phyloP scores from a whole-genome alignment of 1,140 invertebrate genomes.

The Reticulitermes speratus region DNA sequence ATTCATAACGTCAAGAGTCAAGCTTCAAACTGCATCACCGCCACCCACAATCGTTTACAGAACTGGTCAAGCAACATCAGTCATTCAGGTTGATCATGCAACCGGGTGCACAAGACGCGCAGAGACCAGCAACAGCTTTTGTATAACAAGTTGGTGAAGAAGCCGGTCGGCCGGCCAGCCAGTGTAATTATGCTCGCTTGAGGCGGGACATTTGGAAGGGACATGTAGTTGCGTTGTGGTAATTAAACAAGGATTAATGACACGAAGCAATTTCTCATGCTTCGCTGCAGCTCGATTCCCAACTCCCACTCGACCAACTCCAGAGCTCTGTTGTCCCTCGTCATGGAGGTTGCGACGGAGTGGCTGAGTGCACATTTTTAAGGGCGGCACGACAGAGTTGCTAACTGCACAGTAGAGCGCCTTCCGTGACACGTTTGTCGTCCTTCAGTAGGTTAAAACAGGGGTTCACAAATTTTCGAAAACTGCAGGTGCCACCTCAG shows the following conservation, averaged over 20 bases:
- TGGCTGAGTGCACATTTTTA: background rate
- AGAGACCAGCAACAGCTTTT: background rate
- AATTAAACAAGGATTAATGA: constrained; percentile 19
- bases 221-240: constrained; percentile 14
- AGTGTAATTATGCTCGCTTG: background rate
- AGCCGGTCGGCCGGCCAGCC: background rate
- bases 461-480: no score
- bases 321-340: background rate
- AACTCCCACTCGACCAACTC: background rate
- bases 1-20: background rate
- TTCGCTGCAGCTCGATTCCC: constrained; percentile 7
- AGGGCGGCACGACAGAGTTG: no score
- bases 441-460: no score
- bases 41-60: background rate
- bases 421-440: no score
- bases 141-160: constrained; percentile 2
- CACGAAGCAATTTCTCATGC: constrained; percentile 14
- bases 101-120: background rate
- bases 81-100: background rate
- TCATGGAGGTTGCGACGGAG: background rate
- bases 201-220: constrained; percentile 12
- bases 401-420: no score
- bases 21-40: background rate
- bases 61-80: background rate
- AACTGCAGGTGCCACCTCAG: no score